These are phyloP conservation scores for Agelaius tricolor DNA, from an alignment of 2,113 vertebrate species.

Conservation along the genomic window DNA sequence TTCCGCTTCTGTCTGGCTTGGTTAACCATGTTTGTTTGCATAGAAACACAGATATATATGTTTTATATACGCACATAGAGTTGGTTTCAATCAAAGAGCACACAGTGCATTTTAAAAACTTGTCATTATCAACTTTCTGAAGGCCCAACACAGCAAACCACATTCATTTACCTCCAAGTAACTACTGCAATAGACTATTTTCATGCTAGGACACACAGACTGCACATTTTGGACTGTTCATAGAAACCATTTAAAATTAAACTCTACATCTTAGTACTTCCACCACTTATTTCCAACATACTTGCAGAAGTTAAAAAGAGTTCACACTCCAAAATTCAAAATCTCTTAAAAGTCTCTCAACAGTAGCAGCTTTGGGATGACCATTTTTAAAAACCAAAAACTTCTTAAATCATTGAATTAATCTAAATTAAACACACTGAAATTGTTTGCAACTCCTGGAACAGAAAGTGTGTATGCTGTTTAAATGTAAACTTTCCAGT, in stretches of 20 bases:
- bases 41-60: neutral
- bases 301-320: neutral
- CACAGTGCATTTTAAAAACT: neutral
- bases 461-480: neutral
- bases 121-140: neutral
- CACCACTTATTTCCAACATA: neutral
- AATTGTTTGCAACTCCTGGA: neutral
- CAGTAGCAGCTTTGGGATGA: neutral
- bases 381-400: neutral
- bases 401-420: neutral
- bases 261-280: neutral
- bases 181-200: neutral
- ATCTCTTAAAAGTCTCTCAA: neutral
- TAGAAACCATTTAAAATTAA: neutral
- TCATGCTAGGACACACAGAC: neutral
- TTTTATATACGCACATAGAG: neutral
- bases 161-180: neutral
- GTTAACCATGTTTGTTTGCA: neutral
- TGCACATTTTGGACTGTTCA: neutral
- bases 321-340: neutral
- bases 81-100: neutral
- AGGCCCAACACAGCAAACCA: neutral
- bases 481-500: slow-evolving; percentile 51
- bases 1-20: neutral
- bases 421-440: neutral